Evolutionary conservation across 2,888 invertebrate genomes (phyloP).

Genomic region (Selenia dentaria): DNA sequence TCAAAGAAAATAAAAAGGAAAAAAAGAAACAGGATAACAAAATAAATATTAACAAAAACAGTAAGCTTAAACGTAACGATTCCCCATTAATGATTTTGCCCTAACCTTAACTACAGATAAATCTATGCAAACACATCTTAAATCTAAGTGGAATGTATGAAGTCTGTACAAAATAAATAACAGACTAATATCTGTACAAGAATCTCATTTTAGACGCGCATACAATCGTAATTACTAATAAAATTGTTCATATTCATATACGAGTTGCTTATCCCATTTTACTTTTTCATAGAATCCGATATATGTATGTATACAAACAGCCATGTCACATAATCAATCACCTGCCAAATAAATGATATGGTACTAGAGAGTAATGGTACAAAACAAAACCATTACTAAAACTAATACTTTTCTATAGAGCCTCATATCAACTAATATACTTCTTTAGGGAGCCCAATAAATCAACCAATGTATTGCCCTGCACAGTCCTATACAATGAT

Average conservation of each 20-base stretch:
- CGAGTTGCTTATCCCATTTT: too few species aligned
- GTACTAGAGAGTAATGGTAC: too few species aligned
- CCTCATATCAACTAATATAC: conserved; percentile 13
- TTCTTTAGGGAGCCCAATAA: conserved; percentile 22
- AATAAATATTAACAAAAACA: conserved; percentile 78
- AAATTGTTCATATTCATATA: too few species aligned
- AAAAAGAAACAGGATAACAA: conserved; percentile 71
- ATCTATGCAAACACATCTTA: conserved; percentile 32
- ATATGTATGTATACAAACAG: too few species aligned
- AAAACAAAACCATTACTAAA: too few species aligned
- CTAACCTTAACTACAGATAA: conserved; percentile 35
- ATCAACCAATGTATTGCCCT: too few species aligned
- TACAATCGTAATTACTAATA: conserved; percentile 8
- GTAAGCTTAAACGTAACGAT: conserved; percentile 82
- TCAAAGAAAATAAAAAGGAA: conserved; percentile 56
- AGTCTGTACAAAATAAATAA: conserved; percentile 59
- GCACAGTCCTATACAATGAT: too few species aligned
- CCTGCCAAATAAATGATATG: too few species aligned
- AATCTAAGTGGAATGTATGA: conserved; percentile 60
- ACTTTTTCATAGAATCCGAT: too few species aligned
- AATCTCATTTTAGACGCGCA: conserved; percentile 14
- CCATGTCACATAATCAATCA: too few species aligned
- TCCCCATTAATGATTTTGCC: conserved; percentile 64
- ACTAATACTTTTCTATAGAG: conserved; percentile 20
- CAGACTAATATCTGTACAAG: conserved; percentile 24